A percentile compares a stretch with the other conserved stretches of the same genome.
Conservation (phyloP, 2,888 invertebrate genomes). For the Byasa hedistus region DNA sequence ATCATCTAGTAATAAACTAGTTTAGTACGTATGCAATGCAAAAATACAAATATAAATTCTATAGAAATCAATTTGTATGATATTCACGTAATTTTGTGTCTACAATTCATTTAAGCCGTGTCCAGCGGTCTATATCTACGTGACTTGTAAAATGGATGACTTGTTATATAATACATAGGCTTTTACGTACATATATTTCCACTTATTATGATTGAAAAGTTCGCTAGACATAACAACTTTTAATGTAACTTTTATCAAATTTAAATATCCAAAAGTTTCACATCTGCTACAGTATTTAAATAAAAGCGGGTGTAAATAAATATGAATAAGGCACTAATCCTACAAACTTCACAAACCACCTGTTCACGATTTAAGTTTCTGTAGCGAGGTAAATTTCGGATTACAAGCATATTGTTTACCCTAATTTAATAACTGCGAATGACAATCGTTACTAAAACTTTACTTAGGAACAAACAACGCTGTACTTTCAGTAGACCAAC, state of each 20-base stretch:
- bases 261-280: too few relatives aligned
- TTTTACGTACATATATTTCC: not conserved
- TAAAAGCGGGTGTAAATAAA: not conserved
- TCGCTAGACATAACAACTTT: not conserved
- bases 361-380: too few relatives aligned
- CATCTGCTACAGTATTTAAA: not conserved
- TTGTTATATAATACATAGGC: not conserved
- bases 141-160: not conserved
- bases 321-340: too few relatives aligned
- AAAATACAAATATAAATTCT: not conserved
- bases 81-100: not conserved
- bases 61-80: too few relatives aligned
- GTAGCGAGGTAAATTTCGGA: too few relatives aligned
- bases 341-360: too few relatives aligned
- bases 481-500: too few relatives aligned
- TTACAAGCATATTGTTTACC: too few relatives aligned
- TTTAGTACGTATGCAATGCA: not conserved
- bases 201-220: not conserved
- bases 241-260: not conserved
- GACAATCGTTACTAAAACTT: too few relatives aligned
- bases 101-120: not conserved
- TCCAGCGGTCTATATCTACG: not conserved
- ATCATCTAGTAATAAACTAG: not conserved
- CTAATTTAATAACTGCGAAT: too few relatives aligned
- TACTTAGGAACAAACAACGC: too few relatives aligned